A percentile compares a stretch with the other conserved stretches of the same genome.
Conservation (phyloP, 2,113 vertebrate species). For the Xenopus laevis region DNA sequence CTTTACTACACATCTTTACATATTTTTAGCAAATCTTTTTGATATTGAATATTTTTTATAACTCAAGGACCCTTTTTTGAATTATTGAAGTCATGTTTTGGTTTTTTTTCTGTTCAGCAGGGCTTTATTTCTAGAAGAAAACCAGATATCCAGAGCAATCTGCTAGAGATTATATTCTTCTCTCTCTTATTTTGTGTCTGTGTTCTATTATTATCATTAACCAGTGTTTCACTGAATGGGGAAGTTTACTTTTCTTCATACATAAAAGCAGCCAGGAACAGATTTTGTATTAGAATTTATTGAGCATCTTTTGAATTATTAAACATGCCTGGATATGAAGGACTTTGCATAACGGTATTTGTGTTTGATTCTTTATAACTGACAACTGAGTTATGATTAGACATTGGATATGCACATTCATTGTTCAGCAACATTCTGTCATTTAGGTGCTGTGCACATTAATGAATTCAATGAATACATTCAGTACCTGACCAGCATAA, state of each 20-base stretch:
- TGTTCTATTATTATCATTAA: slow-evolving; percentile 14
- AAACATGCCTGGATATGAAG: slow-evolving; percentile 18
- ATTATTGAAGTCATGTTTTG: background rate
- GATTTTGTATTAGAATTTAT: slow-evolving; percentile 19
- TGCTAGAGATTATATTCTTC: background rate
- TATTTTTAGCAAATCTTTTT: too few species aligned
- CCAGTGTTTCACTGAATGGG: slow-evolving; percentile 6
- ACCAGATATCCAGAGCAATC: slow-evolving; percentile 3
- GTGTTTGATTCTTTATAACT: slow-evolving; percentile 35
- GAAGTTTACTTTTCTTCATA: slow-evolving; percentile 15
- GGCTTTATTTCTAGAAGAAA: background rate
- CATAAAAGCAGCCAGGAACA: background rate
- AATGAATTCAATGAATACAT: slow-evolving; percentile 60
- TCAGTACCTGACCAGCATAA: slow-evolving; percentile 59
- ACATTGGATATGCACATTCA: slow-evolving; percentile 18
- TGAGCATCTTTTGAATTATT: slow-evolving; percentile 29
- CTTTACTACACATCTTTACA: too few species aligned
- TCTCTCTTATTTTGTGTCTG: background rate
- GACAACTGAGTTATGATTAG: slow-evolving; percentile 34
- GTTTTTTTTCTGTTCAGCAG: background rate
- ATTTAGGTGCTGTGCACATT: slow-evolving; percentile 59
- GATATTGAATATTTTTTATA: too few species aligned
- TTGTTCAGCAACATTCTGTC: slow-evolving; percentile 24
- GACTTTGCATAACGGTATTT: slow-evolving; percentile 29
- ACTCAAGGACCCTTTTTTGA: too few species aligned